These are phyloP conservation scores for Idaea straminata DNA, from an alignment of 2,888 invertebrate species.

Conservation along the genomic window DNA sequence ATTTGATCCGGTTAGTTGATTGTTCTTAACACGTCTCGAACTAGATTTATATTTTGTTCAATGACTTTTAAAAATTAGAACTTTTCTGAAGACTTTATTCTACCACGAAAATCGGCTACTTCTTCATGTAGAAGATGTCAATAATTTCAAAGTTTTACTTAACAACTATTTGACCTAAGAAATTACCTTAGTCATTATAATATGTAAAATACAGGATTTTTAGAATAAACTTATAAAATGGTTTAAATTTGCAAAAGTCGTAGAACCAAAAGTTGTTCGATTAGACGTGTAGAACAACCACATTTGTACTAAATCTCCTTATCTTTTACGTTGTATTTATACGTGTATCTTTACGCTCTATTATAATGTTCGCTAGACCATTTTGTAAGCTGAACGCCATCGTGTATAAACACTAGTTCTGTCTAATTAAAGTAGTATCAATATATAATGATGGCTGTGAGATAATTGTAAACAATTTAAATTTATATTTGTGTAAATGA, in stretches of 20 bases:
- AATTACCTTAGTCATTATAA: background rate
- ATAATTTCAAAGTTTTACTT: background rate
- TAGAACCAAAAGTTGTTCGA: background rate
- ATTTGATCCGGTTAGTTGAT: slow-evolving; percentile 41
- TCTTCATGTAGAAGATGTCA: background rate
- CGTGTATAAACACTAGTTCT: slow-evolving; percentile 75
- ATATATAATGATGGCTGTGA: slow-evolving; percentile 81
- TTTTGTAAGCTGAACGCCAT: slow-evolving; percentile 76
- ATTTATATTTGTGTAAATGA: slow-evolving; percentile 76
- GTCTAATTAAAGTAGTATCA: slow-evolving; percentile 79
- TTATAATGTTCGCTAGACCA: slow-evolving; percentile 75
- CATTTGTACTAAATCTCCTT: background rate
- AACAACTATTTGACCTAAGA: background rate
- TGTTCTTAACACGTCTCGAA: background rate
- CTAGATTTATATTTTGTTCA: background rate
- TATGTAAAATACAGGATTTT: background rate
- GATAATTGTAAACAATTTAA: slow-evolving; percentile 79
- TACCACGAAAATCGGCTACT: background rate
- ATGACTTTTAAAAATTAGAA: background rate
- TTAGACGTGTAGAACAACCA: slow-evolving; percentile 27
- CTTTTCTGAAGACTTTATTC: background rate
- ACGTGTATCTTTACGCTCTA: slow-evolving; percentile 55
- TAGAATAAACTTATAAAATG: background rate
- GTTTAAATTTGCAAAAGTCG: background rate
- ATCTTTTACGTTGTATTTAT: slow-evolving; percentile 18